These are phyloP conservation scores for Atethmia centrago DNA, from an alignment of 2,888 invertebrate genomes.

Conservation along the genomic window DNA sequence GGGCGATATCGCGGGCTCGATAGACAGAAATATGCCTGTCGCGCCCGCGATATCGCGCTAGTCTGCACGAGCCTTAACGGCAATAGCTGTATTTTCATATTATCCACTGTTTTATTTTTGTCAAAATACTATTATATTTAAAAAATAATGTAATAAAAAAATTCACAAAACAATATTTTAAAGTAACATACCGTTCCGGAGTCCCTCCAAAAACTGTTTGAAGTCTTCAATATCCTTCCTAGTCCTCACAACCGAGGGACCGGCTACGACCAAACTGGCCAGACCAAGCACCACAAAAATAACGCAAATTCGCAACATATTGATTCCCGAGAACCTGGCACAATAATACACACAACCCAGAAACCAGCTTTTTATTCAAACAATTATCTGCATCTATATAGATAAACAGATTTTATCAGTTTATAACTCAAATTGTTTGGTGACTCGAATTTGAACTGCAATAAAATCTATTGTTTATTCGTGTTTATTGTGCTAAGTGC, in stretches of 20 bases:
- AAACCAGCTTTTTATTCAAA: conserved; percentile 62
- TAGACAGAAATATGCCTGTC: too few relatives aligned
- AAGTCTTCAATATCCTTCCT: conserved; percentile 82
- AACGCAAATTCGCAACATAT: conserved; percentile 72
- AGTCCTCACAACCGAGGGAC: conserved; percentile 76
- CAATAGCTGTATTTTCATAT: neutral
- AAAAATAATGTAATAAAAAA: neutral
- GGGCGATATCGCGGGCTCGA: too few relatives aligned
- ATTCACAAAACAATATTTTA: neutral
- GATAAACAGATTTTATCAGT: conserved; percentile 66
- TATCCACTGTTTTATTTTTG: neutral
- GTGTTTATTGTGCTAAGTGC: conserved; percentile 28
- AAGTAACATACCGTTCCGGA: conserved; percentile 75
- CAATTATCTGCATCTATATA: conserved; percentile 61
- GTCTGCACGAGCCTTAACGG: too few relatives aligned
- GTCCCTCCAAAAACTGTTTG: conserved; percentile 79
- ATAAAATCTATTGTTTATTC: conserved; percentile 41
- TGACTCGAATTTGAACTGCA: conserved; percentile 52
- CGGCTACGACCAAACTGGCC: conserved; percentile 72
- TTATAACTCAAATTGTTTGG: conserved; percentile 56
- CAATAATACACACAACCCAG: conserved; percentile 22
- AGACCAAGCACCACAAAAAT: conserved; percentile 65
- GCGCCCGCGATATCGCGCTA: too few relatives aligned
- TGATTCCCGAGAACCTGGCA: conserved; percentile 37
- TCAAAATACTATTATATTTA: too few relatives aligned